phyloP scores from a whole-genome alignment of 2,113 vertebrate genomes.

The Dendropsophus ebraccatus region DNA sequence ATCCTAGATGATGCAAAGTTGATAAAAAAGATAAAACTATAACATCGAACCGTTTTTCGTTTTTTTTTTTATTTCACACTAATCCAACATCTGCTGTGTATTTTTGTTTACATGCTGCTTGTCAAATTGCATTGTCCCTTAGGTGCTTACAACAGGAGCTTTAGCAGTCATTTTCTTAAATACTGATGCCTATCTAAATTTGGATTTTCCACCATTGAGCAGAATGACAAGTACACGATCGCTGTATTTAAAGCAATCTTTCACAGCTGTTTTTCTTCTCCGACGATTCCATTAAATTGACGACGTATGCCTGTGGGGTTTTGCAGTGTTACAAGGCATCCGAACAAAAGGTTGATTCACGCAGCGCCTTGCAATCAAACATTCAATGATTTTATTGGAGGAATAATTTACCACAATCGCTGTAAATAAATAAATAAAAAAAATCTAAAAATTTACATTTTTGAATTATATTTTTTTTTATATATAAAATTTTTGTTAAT shows the following conservation, averaged over 20 bases:
- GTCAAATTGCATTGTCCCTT: conserved; percentile 76
- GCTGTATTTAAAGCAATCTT: conserved; percentile 87
- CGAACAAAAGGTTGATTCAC: conserved; percentile 72
- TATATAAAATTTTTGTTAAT: conserved; percentile 65
- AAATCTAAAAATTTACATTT: neutral
- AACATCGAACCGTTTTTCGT: conserved; percentile 54
- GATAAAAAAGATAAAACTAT: neutral
- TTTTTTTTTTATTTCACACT: conserved; percentile 68
- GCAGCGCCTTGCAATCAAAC: conserved; percentile 64
- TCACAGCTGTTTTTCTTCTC: conserved; percentile 81
- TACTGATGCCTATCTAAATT: conserved; percentile 83
- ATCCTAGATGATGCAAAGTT: neutral
- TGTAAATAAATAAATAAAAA: conserved; percentile 56
- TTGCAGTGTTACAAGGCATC: conserved; percentile 63
- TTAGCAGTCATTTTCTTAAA: conserved; percentile 89
- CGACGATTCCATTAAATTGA: conserved; percentile 83
- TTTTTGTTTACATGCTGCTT: conserved; percentile 76
- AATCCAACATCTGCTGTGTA: conserved; percentile 77
- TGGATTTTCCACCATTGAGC: conserved; percentile 77
- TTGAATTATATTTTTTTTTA: conserved; percentile 36
- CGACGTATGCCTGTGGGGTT: conserved; percentile 76
- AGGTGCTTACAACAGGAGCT: conserved; percentile 77
- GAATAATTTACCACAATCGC: conserved; percentile 59
- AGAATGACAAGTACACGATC: conserved; percentile 89
- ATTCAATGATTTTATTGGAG: conserved; percentile 63